Base-by-base conservation (phyloP, 2,113 vertebrate species). In the Rhegmatorhina hoffmannsi region DNA sequence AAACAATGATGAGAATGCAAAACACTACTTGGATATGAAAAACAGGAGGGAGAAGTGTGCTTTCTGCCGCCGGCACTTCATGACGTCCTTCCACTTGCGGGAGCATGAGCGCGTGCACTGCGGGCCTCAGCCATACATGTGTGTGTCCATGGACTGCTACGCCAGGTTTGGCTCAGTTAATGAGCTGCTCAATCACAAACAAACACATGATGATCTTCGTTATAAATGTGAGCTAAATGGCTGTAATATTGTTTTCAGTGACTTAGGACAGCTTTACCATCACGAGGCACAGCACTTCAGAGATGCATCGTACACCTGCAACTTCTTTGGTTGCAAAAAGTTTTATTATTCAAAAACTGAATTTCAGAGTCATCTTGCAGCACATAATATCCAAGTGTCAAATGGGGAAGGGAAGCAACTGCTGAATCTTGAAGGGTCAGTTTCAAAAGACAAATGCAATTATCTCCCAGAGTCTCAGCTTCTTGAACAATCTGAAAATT, bases 201-300 rank as follows among this genome's bases (percentile, higher is more conserved):
- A 99, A 24, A 98, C 97, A 9, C 99, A 99, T 2, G 97, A 99
- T 25, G 99, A 98, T 70, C 98, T 99, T 5, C 98, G 98, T 72
- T 99, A 99, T 23, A 98, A 99, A 59, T 99, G 99, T 94, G 99
- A 99, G 94, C 98, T 99, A 21, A 98, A 98, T 26, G 99, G 99
- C 76, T 99, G 99, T 64, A 98, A 98, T 43, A 98, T 99, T 53
- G 98, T 99, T 33, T 99, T 99, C 96, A 98, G 99, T 67, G 99
- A 99, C 90, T 95, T 99, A 38, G 99, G 98, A 56, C 99, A 99
- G 70, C 98, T 99, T 16, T 99, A 99, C 96, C 99, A 99, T 87
- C 99, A 99, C 0, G 99, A 99, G 97, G 99, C 99, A 23, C 99
- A 99, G 96, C 99, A 99, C 94, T 99, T 99, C 97, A 98, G 99